Conservation (phyloP, 1,140 invertebrate genomes). For the Arctopsyche grandis region DNA sequence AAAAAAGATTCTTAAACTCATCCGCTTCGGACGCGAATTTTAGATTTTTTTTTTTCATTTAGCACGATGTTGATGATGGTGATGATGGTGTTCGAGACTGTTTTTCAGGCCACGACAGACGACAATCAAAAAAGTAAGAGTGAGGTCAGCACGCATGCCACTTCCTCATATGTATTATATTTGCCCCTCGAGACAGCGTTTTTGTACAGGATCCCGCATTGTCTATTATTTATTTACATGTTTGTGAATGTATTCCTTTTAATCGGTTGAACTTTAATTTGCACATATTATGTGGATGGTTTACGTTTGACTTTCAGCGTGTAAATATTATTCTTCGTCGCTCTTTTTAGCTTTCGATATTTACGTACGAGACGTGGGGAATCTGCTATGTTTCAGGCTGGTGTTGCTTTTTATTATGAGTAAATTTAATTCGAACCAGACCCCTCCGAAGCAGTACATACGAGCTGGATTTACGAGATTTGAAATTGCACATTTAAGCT, state of each 20-base stretch:
- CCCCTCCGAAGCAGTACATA: background rate
- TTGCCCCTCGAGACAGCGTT: constrained; percentile 11
- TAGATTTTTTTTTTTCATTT: no score
- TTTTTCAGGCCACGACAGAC: constrained; percentile 2
- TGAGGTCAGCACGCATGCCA: constrained; percentile 2
- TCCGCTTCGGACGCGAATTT: no score
- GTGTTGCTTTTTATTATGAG: background rate
- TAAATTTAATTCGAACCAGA: background rate
- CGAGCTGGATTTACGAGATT: background rate
- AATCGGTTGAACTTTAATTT: no score
- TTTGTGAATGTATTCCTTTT: no score
- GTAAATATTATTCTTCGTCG: no score
- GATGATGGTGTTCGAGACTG: background rate
- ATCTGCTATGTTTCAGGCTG: no score
- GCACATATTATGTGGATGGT: no score
- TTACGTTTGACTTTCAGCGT: no score
- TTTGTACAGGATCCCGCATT: constrained; percentile 1
- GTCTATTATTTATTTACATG: background rate
- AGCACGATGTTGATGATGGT: no score
- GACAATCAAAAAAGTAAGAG: constrained; percentile 20
- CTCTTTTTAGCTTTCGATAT: no score
- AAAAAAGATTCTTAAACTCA: no score
- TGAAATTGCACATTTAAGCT: background rate
- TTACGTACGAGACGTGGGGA: no score
- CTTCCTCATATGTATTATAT: constrained; percentile 30